Conservation (phyloP, 2,113 vertebrate genomes). For the Nansenia antarctica region DNA sequence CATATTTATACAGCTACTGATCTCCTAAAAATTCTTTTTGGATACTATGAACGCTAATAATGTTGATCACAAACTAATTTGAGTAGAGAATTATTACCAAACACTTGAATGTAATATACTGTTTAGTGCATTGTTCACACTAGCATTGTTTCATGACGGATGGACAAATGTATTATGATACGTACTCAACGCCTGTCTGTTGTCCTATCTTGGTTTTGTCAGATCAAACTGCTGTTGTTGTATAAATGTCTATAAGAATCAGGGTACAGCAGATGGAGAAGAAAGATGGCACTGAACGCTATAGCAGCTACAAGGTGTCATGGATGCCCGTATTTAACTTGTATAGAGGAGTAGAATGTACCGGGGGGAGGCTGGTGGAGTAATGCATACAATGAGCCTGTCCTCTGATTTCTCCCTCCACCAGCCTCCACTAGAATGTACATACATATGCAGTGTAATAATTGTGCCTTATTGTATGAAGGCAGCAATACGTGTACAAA, state of each 20-base stretch:
- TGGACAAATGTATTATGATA: background rate
- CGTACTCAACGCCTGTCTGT: conserved; percentile 12
- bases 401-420: no score
- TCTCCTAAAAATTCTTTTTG: background rate
- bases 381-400: no score
- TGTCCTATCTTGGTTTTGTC: conserved; percentile 19
- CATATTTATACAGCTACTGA: conserved; percentile 19
- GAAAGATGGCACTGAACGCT: background rate
- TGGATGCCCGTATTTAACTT: conserved; percentile 19
- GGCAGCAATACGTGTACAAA: conserved; percentile 54
- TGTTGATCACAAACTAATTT: conserved; percentile 5
- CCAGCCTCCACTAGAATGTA: no score
- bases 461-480: conserved; percentile 53
- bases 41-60: background rate
- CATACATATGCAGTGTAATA: conserved; percentile 50
- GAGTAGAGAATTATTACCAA: conserved; percentile 5
- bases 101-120: conserved; percentile 43
- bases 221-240: conserved; percentile 47
- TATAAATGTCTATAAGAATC: conserved; percentile 23
- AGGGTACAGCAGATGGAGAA: conserved; percentile 8
- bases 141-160: background rate
- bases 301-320: conserved; percentile 7
- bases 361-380: no score
- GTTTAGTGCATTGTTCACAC: background rate
- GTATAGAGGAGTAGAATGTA: conserved; percentile 45